Conservation (phyloP, 2,113 vertebrate species). For the Ceyx margarethae region DNA sequence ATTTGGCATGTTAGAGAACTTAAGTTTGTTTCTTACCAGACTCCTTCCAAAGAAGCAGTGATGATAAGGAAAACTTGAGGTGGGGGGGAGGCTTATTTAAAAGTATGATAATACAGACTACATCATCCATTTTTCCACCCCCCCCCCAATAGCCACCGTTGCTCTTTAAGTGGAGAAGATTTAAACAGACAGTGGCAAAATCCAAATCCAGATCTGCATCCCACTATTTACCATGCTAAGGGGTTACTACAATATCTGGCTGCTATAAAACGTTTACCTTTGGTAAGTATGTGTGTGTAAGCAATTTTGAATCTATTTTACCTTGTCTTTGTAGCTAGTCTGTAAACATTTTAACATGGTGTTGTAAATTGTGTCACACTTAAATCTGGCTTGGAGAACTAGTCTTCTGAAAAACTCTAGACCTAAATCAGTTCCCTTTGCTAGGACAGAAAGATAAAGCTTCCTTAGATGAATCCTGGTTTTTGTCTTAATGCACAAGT, state of each 20-base stretch:
- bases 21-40: slow-evolving; percentile 10
- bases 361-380: background rate
- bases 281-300: slow-evolving; percentile 80
- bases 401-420: background rate
- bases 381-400: background rate
- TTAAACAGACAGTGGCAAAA: slow-evolving; percentile 98
- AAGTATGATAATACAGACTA: background rate
- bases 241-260: slow-evolving; percentile 94
- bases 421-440: background rate
- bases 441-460: background rate
- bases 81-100: slow-evolving; percentile 1
- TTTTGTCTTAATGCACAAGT: background rate
- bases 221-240: slow-evolving; percentile 97
- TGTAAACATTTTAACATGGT: background rate
- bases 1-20: background rate
- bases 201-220: slow-evolving; percentile 92
- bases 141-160: slow-evolving; percentile 85
- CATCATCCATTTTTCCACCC: slow-evolving; percentile 43
- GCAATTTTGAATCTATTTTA: slow-evolving; percentile 14
- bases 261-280: slow-evolving; percentile 88
- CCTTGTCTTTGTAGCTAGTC: background rate
- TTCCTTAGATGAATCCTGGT: background rate
- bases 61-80: background rate
- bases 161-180: slow-evolving; percentile 98
- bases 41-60: slow-evolving; percentile 3